Conservation (phyloP, 2,888 invertebrate genomes). For the Lasioglossum villosulum region DNA sequence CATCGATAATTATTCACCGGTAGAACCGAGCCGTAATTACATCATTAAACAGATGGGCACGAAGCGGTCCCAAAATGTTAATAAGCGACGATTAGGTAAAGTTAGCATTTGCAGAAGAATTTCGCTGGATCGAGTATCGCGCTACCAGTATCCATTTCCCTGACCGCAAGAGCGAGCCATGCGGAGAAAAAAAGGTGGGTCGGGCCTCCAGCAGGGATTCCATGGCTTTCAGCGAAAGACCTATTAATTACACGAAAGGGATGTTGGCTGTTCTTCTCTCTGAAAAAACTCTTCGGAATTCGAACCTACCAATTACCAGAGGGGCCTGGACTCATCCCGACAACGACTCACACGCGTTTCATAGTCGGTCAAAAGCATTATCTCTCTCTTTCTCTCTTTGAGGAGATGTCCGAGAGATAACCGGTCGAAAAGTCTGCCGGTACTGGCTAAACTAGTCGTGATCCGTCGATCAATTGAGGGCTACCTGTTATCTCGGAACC, state of each 20-base stretch:
- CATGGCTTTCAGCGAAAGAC: conserved; percentile 61
- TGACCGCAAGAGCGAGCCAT: not conserved
- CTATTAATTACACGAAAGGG: conserved; percentile 81
- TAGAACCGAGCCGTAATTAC: not conserved
- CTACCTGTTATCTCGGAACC: conserved; percentile 44
- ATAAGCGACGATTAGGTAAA: not conserved
- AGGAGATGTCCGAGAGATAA: not conserved
- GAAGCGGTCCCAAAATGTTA: not conserved
- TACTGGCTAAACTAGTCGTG: conserved; percentile 21
- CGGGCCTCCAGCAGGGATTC: not conserved
- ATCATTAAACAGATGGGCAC: not conserved
- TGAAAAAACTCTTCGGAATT: not conserved
- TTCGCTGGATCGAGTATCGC: not conserved
- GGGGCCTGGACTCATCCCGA: conserved; percentile 40
- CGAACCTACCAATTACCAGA: conserved; percentile 81
- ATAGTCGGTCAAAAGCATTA: conserved; percentile 6
- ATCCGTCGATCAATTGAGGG: conserved; percentile 43
- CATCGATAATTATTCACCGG: not conserved
- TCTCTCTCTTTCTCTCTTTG: not conserved
- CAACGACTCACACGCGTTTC: not conserved
- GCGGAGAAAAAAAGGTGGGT: not conserved
- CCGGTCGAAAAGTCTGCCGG: conserved; percentile 1
- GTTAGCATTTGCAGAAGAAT: not conserved
- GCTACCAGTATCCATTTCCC: not conserved
- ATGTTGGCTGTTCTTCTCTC: conserved; percentile 47